These are phyloP conservation scores for Drosophila paulistorum DNA, from an alignment of 1,140 invertebrate species.

Conservation along the genomic window DNA sequence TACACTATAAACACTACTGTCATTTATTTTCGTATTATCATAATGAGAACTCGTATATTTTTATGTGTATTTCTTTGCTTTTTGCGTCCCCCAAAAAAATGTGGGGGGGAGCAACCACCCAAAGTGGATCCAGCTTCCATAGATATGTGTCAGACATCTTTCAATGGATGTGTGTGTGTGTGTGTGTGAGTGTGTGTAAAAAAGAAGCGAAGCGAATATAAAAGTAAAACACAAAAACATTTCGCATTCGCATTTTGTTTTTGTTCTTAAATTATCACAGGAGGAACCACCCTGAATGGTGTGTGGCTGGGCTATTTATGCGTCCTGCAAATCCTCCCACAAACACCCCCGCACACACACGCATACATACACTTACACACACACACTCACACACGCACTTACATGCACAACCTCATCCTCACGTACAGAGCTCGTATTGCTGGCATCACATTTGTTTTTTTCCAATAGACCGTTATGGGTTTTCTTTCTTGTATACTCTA, in stretches of 20 bases:
- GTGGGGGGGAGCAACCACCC: slow-evolving; percentile 25
- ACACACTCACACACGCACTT: slow-evolving; percentile 7
- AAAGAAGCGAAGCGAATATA: slow-evolving; percentile 60
- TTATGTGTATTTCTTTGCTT: slow-evolving; percentile 78
- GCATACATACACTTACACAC: background rate
- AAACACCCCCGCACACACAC: slow-evolving; percentile 14
- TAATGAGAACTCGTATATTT: slow-evolving; percentile 82
- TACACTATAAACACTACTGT: slow-evolving; percentile 70
- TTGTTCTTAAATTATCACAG: slow-evolving; percentile 76
- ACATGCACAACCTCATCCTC: slow-evolving; percentile 9
- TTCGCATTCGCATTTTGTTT: slow-evolving; percentile 67
- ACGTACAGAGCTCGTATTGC: slow-evolving; percentile 26
- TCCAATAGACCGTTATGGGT: slow-evolving; percentile 41
- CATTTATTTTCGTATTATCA: slow-evolving; percentile 83
- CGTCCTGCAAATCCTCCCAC: slow-evolving; percentile 39
- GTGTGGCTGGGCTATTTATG: slow-evolving; percentile 57
- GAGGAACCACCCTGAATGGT: slow-evolving; percentile 47
- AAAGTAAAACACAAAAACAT: slow-evolving; percentile 68
- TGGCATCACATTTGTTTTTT: slow-evolving; percentile 44
- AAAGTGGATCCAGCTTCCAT: slow-evolving; percentile 32
- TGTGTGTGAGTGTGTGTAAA: slow-evolving; percentile 42
- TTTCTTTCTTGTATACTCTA: background rate
- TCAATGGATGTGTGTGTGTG: slow-evolving; percentile 14
- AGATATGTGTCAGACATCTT: slow-evolving; percentile 26
- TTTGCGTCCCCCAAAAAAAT: slow-evolving; percentile 56